phyloP scores from a whole-genome alignment of 2,888 invertebrate genomes.

The Limnephilus lunatus region DNA sequence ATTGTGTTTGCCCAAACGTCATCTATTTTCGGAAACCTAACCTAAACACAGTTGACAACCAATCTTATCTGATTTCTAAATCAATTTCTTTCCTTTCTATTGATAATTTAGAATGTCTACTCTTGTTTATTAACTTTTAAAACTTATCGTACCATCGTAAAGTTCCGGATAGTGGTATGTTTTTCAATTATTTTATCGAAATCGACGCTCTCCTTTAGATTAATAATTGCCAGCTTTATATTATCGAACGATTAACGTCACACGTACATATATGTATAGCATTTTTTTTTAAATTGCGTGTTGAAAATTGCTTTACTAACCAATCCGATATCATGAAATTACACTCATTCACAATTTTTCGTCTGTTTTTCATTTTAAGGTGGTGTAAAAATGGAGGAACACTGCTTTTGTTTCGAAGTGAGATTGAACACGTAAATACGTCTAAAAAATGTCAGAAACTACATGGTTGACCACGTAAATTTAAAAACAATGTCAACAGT shows the following conservation, averaged over 20 bases:
- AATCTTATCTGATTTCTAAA: constrained; percentile 32
- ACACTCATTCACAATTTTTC: not conserved
- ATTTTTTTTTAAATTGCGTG: not conserved
- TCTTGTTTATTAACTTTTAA: not conserved
- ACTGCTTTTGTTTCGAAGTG: not conserved
- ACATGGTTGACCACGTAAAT: not conserved
- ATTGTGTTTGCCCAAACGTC: constrained; percentile 19
- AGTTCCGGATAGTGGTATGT: not conserved
- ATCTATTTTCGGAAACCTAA: constrained; percentile 32
- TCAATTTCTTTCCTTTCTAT: not conserved
- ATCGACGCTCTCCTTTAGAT: not conserved
- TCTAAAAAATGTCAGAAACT: not conserved
- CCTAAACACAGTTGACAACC: constrained; percentile 41
- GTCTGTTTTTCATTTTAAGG: not conserved
- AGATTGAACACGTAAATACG: constrained; percentile 11
- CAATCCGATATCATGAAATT: not conserved
- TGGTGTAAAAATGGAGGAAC: constrained; percentile 3
- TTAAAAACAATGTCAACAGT: not conserved
- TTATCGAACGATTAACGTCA: constrained; percentile 21
- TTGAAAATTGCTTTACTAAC: not conserved
- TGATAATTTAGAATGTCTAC: not conserved
- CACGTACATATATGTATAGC: not conserved
- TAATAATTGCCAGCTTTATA: constrained; percentile 29
- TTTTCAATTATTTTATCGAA: not conserved
- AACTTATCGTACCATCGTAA: not conserved